Conservation (phyloP, 1,140 invertebrate species). For the Musca vetustissima region DNA sequence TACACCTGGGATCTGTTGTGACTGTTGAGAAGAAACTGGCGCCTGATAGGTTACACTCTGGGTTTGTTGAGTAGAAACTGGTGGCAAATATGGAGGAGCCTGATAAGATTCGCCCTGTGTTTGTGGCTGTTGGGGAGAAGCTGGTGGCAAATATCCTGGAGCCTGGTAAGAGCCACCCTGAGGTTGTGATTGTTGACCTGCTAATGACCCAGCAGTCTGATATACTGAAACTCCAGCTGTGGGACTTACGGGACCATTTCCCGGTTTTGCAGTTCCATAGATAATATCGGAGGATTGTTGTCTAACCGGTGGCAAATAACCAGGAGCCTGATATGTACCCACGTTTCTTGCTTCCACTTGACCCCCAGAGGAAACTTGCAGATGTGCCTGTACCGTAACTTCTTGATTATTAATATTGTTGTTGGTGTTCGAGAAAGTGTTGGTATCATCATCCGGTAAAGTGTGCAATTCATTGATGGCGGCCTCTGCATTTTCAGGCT, state of each 20-base stretch:
- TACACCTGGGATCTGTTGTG: no score
- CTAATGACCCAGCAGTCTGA: no score
- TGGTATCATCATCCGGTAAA: neutral
- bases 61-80: neutral
- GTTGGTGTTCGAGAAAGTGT: no score
- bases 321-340: neutral
- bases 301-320: neutral
- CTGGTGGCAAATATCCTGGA: constrained; percentile 11
- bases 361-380: constrained; percentile 18
- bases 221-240: no score
- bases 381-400: constrained; percentile 14
- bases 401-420: constrained; percentile 11
- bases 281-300: neutral
- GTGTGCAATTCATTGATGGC: constrained; percentile 4
- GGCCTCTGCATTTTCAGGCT: constrained; percentile 26
- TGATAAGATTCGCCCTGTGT: neutral
- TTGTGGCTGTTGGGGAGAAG: no score
- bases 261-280: neutral
- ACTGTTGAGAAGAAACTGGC: neutral
- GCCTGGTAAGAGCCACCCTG: neutral
- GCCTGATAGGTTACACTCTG: no score
- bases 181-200: neutral
- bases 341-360: neutral
- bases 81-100: constrained; percentile 9
- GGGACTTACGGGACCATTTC: neutral